Evolutionary conservation across 2,113 vertebrate genomes (phyloP), one percentile per base, ranked within the genome.

Genomic region (Pungitius pungitius): DNA sequence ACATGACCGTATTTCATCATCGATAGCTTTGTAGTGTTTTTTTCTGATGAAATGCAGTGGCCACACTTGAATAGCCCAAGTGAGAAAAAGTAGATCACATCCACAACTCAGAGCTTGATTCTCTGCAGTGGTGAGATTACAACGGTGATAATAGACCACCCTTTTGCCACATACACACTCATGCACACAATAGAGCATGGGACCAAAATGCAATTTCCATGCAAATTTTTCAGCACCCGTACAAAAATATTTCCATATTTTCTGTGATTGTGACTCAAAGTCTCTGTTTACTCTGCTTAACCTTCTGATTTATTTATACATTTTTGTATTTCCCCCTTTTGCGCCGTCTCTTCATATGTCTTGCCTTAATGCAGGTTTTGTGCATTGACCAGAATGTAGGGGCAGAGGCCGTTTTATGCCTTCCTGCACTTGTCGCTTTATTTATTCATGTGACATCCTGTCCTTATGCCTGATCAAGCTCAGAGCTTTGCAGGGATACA

Each of bases 181-280:
- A 72, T 56, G 81, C 54, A 85, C 72, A 80, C 39, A 71, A 79
- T 75, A 79, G 80, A 90, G 45, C 75, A 78, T 78, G 33, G 65
- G 72, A 76, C 52, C 72, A 70, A 87, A 88, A 92, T 89, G 87
- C 87, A 90, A 92, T 93, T 92, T 93, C 86, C 75, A 93, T 94
- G 90, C 92, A 93, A 91, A 93, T 93, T 84, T 52, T 63, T 77
- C 67, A 78, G 69, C 56, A 88, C 82, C 84, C 80, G 78, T 79
- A 75, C 71, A 85, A 80, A 81, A 85, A 87, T 17, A 89, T 88
- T 89, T 91, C 85, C 82, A 87, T 89, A 88, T 82, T 88, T 78
- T 58, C 69, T 60, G 70, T 80, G 84, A 84, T 71, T 64, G 77
- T 37, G 55, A 84, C 77, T 75, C 75, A 77, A 81, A 83, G 75